These are phyloP conservation scores for Theristicus caerulescens DNA, from an alignment of 2,113 vertebrate genomes.

Conservation along the genomic window DNA sequence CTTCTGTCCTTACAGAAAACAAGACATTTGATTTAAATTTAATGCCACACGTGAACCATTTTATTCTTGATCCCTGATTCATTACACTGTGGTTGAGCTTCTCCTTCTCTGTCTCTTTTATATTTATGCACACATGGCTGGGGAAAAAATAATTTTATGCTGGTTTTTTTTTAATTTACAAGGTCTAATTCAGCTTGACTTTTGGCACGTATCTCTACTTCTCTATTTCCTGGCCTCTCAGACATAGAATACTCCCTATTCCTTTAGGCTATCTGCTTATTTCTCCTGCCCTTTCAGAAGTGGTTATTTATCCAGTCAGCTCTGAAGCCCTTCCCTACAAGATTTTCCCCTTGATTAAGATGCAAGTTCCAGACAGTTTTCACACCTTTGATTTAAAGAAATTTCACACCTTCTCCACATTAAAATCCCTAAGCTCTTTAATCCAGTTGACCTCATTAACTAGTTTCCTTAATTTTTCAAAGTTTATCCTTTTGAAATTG, in stretches of 20 bases:
- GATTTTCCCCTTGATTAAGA: conserved; percentile 63
- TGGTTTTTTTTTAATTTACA: neutral
- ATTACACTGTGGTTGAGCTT: neutral
- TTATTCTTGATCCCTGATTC: neutral
- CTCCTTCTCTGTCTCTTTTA: neutral
- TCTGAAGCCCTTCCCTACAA: conserved; percentile 14
- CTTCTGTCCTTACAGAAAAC: neutral
- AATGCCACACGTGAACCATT: neutral
- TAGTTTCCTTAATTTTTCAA: conserved; percentile 61
- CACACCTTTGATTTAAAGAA: conserved; percentile 69
- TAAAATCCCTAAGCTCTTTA: conserved; percentile 67
- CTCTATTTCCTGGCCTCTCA: neutral
- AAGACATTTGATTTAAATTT: neutral
- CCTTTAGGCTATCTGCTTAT: neutral
- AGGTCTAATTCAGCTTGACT: neutral
- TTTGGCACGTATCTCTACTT: neutral
- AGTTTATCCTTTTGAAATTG: conserved; percentile 54
- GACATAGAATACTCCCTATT: neutral
- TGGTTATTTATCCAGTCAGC: conserved; percentile 39
- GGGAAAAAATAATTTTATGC: neutral
- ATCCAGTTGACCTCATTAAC: conserved; percentile 68
- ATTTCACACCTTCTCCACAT: conserved; percentile 64
- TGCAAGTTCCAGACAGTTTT: conserved; percentile 61
- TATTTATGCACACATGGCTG: neutral
- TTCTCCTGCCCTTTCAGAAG: conserved; percentile 19